A percentile compares a stretch with the other conserved stretches of the same genome.
These are phyloP conservation scores for Cherax quadricarinatus DNA, from an alignment of 1,140 invertebrate genomes.

Conservation along the genomic window DNA sequence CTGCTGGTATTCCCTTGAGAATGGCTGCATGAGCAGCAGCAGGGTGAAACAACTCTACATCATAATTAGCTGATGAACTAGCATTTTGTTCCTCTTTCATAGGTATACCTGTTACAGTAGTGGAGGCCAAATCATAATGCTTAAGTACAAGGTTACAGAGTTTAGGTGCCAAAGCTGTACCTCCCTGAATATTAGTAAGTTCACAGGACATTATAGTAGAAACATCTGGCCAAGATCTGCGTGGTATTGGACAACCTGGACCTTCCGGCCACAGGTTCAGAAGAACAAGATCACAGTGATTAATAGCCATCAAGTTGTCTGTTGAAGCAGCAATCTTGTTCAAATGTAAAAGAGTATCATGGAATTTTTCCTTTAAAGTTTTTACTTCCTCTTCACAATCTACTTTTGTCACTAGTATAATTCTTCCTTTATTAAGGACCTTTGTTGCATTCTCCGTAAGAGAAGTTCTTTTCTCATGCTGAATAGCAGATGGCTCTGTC, in stretches of 20 bases:
- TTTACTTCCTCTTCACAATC: conserved; percentile 89
- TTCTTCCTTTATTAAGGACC: conserved; percentile 85
- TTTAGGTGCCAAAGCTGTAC: conserved; percentile 81
- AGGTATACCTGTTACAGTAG: conserved; percentile 97
- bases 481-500: conserved; percentile 87
- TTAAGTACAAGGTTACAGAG: conserved; percentile 81
- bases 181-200: conserved; percentile 79
- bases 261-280: conserved; percentile 74
- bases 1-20: conserved; percentile 77
- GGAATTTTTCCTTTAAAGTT: conserved; percentile 89
- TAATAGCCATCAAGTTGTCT: conserved; percentile 76
- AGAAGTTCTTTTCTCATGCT: conserved; percentile 81
- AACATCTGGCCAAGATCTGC: conserved; percentile 75
- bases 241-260: conserved; percentile 61
- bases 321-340: conserved; percentile 85
- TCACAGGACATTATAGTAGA: conserved; percentile 74
- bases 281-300: conserved; percentile 70
- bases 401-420: conserved; percentile 92
- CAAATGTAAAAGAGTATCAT: conserved; percentile 85
- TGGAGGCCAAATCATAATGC: conserved; percentile 95
- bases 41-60: conserved; percentile 96
- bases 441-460: conserved; percentile 80
- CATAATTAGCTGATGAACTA: conserved; percentile 97
- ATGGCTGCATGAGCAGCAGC: conserved; percentile 88
- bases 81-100: conserved; percentile 99